Conservation (phyloP, 1,140 invertebrate species). For the Lithobius niger region DNA sequence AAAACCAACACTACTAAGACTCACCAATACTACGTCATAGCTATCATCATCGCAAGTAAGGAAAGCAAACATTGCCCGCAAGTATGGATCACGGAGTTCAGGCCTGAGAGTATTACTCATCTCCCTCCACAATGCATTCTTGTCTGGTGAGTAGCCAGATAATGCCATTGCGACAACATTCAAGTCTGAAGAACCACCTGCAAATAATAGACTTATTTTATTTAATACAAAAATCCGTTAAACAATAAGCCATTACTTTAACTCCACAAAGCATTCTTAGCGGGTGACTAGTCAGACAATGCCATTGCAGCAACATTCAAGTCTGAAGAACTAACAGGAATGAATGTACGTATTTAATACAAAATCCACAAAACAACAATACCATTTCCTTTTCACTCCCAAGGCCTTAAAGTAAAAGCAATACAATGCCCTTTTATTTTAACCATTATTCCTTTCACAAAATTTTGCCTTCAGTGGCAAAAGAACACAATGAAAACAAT, state of each 20-base stretch:
- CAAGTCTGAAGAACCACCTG: conserved; percentile 23
- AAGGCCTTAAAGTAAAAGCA: too few species aligned
- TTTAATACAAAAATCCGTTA: background rate
- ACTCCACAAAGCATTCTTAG: background rate
- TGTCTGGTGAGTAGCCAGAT: conserved; percentile 70
- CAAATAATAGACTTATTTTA: background rate
- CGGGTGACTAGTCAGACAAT: too few species aligned
- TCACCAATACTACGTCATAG: conserved; percentile 66
- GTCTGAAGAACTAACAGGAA: too few species aligned
- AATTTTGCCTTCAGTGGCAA: too few species aligned
- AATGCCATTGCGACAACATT: conserved; percentile 74
- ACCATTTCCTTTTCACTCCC: too few species aligned
- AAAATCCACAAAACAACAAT: too few species aligned
- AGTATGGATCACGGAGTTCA: conserved; percentile 71
- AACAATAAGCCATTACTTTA: background rate
- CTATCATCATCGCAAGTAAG: conserved; percentile 64
- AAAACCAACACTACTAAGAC: too few species aligned
- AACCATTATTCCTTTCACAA: too few species aligned
- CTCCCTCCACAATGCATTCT: conserved; percentile 64
- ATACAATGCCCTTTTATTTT: too few species aligned
- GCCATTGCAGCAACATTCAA: too few species aligned
- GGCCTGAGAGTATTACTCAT: conserved; percentile 52
- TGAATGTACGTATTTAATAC: too few species aligned
- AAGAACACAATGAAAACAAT: too few species aligned
- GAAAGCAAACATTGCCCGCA: conserved; percentile 83